These are phyloP conservation scores for Allolobophora icterica DNA, from an alignment of 2,888 invertebrate genomes.

Conservation along the genomic window DNA sequence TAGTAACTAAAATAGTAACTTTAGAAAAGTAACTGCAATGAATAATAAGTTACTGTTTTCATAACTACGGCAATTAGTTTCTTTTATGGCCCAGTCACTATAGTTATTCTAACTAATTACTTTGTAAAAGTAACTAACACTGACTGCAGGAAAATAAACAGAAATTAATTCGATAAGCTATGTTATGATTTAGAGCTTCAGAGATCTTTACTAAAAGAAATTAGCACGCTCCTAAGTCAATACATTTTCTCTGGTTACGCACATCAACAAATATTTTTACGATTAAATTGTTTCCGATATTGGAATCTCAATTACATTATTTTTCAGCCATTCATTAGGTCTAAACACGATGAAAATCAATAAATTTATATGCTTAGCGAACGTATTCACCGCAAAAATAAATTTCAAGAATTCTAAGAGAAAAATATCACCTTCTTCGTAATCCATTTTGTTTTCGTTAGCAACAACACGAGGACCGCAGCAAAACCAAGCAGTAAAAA, in stretches of 20 bases:
- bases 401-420: neutral
- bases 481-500: neutral
- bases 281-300: neutral
- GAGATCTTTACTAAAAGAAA: neutral
- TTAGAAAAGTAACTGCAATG: too few relatives aligned
- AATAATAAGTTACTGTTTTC: too few relatives aligned
- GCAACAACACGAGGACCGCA: neutral
- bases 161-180: neutral
- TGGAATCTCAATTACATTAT: neutral
- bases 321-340: neutral
- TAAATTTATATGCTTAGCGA: neutral
- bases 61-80: too few relatives aligned
- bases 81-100: too few relatives aligned
- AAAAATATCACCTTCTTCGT: neutral
- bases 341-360: neutral
- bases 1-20: too few relatives aligned
- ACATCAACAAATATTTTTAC: neutral
- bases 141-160: neutral
- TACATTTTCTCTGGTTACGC: neutral
- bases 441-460: constrained; percentile 17
- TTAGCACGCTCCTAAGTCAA: neutral
- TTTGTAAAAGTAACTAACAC: neutral
- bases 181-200: neutral
- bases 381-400: neutral
- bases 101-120: too few relatives aligned